A percentile compares a stretch with the other conserved stretches of the same genome.
These are phyloP conservation scores for Hanleya hanleyi DNA, from an alignment of 2,888 invertebrate genomes.

Conservation along the genomic window DNA sequence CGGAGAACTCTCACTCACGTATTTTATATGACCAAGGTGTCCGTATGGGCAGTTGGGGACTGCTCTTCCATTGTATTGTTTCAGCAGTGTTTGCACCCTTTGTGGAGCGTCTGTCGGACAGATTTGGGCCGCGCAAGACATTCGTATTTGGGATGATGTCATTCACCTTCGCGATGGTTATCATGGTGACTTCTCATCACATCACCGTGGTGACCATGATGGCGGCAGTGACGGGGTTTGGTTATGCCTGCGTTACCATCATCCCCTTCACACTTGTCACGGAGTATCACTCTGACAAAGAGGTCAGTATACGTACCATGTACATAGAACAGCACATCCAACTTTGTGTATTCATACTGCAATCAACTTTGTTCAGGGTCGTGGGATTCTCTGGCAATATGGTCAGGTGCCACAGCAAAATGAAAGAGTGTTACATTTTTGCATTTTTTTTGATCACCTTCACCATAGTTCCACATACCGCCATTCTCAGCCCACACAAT, in stretches of 20 bases:
- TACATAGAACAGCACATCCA: too few relatives aligned
- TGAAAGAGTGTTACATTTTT: background rate
- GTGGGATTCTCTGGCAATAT: too few relatives aligned
- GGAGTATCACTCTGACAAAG: slow-evolving; percentile 93
- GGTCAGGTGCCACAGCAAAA: background rate
- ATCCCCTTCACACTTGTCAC: slow-evolving; percentile 96
- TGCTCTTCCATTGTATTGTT: slow-evolving; percentile 91
- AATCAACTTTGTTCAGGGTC: too few relatives aligned
- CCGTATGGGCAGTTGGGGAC: slow-evolving; percentile 96
- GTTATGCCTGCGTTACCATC: slow-evolving; percentile 97
- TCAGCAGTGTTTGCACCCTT: slow-evolving; percentile 82
- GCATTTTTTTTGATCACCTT: background rate
- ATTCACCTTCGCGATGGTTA: slow-evolving; percentile 86
- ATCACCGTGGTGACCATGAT: slow-evolving; percentile 85
- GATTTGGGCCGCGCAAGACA: slow-evolving; percentile 73
- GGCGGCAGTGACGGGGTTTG: slow-evolving; percentile 93
- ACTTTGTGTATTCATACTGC: too few relatives aligned
- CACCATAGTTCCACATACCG: too few relatives aligned
- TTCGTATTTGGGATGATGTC: slow-evolving; percentile 68
- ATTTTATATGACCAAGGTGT: slow-evolving; percentile 89
- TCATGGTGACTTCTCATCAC: slow-evolving; percentile 87
- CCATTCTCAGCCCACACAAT: too few relatives aligned
- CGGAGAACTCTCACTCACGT: slow-evolving; percentile 65
- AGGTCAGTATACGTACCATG: too few relatives aligned
- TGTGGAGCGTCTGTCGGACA: slow-evolving; percentile 88